Base-by-base conservation (phyloP, 2,888 invertebrate genomes). In the Ornithoptera priamus region DNA sequence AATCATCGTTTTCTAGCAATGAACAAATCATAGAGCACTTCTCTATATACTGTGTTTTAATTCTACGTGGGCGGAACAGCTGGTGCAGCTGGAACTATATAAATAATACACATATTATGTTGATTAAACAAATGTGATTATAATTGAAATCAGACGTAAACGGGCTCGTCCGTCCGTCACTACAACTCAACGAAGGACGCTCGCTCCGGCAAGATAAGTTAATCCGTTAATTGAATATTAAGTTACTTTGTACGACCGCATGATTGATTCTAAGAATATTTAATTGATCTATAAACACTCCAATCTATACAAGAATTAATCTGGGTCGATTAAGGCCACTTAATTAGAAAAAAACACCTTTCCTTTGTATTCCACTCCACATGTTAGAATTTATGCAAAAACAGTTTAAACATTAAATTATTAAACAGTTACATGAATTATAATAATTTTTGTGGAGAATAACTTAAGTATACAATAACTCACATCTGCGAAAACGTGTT, bases 191-290 rank as follows among this genome's bases (percentile, higher is more conserved):
- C 72, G 76, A 76, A 81, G 80, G 79, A 84, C 85, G 76, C 68
- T 75, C 76, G 70, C 71, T 74, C 74, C 73, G 74, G 73, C 71
- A 76, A 74, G 76, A 78, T 80, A 79, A 77, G 77, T 76, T 79
- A 79, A 80, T 77, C 81, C 78, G 80, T 79, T 85, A 85, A 87
- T 88, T 86, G 83, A 88, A 88, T 88, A 87, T 86, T 84, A 84
- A 83, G 78, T 85, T 82, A 80, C 82, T 80, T 80, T 70, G 60
- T 67, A 77, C 75, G 78, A 79, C 77, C 78, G 81, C 79, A 78
- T 80, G 82, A 86, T 85, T 85, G 85, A 82, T 88, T 84, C 81
- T 78, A 79, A 83, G 80, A 80, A 80, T 78, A 82, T 86, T 82
- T 85, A 83, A 86, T 85, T 85, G 83, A 81, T 82, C 79, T 76